Conservation (phyloP, 2,797 vertebrate genomes). For the Acridotheres tristis region DNA sequence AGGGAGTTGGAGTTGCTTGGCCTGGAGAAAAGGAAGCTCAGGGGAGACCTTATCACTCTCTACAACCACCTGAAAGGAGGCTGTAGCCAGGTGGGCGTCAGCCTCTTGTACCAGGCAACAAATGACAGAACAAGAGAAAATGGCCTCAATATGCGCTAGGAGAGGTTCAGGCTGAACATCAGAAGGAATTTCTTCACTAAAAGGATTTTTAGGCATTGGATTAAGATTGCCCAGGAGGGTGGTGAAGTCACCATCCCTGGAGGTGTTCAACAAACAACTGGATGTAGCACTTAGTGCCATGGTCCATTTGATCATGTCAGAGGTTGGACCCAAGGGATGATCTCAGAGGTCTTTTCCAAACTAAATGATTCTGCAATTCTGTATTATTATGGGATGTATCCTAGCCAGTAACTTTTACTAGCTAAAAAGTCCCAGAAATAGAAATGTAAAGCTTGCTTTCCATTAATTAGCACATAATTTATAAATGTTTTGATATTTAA, state of each 20-base stretch:
- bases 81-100: rapidly evolving
- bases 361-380: not conserved
- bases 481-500: not conserved
- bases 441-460: not conserved
- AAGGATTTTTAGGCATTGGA: not conserved
- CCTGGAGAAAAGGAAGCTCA: not conserved
- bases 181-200: not conserved
- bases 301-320: not conserved
- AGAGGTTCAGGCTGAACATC: too few species aligned
- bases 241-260: not conserved
- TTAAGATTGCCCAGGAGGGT: not conserved
- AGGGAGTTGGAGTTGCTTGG: not conserved
- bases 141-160: not conserved
- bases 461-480: not conserved
- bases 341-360: not conserved
- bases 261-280: not conserved
- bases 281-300: not conserved
- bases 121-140: not conserved
- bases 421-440: not conserved
- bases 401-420: not conserved
- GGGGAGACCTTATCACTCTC: rapidly evolving
- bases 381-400: not conserved
- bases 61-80: not conserved
- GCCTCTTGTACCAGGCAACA: not conserved
- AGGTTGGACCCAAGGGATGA: not conserved